These are phyloP conservation scores for Nesoenas mayeri DNA, from an alignment of 2,113 vertebrate genomes.

Conservation along the genomic window DNA sequence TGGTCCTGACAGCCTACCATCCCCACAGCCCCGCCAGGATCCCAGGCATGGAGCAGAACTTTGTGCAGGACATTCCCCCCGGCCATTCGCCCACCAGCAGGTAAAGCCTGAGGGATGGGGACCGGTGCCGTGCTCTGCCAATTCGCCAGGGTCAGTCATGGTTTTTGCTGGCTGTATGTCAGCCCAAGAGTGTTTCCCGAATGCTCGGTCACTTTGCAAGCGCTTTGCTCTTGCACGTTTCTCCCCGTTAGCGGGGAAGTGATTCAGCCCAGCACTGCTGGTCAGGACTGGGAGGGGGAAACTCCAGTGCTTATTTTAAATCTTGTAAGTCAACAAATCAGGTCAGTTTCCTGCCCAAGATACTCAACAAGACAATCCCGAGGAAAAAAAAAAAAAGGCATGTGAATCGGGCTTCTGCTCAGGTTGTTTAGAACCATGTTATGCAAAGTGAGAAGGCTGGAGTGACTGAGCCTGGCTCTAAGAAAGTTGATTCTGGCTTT, in stretches of 20 bases:
- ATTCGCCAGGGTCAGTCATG: fast-evolving
- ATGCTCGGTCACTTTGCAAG: not conserved
- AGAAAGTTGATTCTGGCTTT: constrained; percentile 1
- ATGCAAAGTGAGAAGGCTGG: not conserved
- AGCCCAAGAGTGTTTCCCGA: fast-evolving
- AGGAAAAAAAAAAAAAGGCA: not conserved
- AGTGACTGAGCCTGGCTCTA: not conserved
- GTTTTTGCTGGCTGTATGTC: fast-evolving
- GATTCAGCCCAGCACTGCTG: not conserved
- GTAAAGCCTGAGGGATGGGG: constrained; percentile 44
- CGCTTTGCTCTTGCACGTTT: not conserved
- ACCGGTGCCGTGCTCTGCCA: fast-evolving
- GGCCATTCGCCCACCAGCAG: constrained; percentile 72
- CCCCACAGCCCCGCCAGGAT: constrained; percentile 79
- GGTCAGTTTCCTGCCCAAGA: not conserved
- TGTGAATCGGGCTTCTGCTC: not conserved
- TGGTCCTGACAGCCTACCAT: constrained; percentile 88
- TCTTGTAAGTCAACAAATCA: not conserved
- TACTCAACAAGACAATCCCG: not conserved
- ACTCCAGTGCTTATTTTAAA: not conserved
- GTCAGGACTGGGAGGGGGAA: not conserved
- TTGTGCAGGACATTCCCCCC: constrained; percentile 66
- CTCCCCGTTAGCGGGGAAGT: not conserved
- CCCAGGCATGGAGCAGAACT: constrained; percentile 71
- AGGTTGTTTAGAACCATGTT: not conserved